A percentile compares a stretch with the other conserved stretches of the same genome.
Evolutionary conservation across 1,140 invertebrate species (phyloP).

Genomic region (Arctopsyche grandis): DNA sequence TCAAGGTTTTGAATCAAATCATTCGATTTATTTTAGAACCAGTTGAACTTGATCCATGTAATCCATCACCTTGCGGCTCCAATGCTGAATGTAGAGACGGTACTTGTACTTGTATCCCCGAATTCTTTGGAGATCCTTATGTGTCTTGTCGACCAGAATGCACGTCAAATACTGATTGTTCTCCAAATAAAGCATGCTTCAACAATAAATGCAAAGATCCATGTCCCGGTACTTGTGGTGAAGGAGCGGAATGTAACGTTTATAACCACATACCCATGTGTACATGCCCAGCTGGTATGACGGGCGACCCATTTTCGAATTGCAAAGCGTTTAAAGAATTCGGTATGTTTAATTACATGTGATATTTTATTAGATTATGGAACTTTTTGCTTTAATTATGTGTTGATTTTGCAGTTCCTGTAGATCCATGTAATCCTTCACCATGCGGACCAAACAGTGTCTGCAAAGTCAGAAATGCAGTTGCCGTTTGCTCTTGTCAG

Average conservation of each 20-base stretch:
- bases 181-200: slow-evolving; percentile 74
- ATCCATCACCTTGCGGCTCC: slow-evolving; percentile 78
- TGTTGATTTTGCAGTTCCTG: not conserved
- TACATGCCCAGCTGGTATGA: slow-evolving; percentile 72
- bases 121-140: slow-evolving; percentile 73
- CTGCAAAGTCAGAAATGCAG: slow-evolving; percentile 73
- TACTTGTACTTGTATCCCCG: slow-evolving; percentile 69
- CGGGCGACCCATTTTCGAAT: slow-evolving; percentile 76
- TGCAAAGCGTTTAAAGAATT: slow-evolving; percentile 70
- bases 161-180: slow-evolving; percentile 72
- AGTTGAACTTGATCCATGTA: slow-evolving; percentile 70
- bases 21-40: not conserved
- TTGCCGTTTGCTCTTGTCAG: slow-evolving; percentile 76
- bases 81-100: slow-evolving; percentile 76
- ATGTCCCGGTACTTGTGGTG: slow-evolving; percentile 77
- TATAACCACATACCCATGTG: slow-evolving; percentile 80
- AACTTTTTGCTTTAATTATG: not conserved
- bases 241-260: slow-evolving; percentile 74
- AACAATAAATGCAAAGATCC: slow-evolving; percentile 80
- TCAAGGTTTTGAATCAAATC: not conserved
- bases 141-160: slow-evolving; percentile 73
- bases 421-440: slow-evolving; percentile 71
- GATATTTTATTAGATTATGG: not conserved
- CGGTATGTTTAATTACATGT: slow-evolving; percentile 60
- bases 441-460: slow-evolving; percentile 81